phyloP scores from a whole-genome alignment of 2,888 invertebrate genomes.

The Deilephila elpenor region DNA sequence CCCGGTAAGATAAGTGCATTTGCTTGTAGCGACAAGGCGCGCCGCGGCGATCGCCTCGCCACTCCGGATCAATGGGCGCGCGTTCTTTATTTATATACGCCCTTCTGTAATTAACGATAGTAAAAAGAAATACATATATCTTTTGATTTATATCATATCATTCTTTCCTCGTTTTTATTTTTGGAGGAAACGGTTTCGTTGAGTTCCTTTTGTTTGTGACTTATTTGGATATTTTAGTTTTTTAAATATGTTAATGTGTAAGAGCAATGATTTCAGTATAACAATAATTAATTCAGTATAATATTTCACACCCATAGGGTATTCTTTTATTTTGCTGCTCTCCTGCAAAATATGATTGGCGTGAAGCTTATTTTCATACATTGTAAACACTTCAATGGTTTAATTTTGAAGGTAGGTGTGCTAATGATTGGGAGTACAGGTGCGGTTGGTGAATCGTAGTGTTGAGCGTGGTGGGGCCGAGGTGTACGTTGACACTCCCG shows the following conservation, averaged over 20 bases:
- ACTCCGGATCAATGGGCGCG: conserved; percentile 74
- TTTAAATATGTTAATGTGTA: not conserved
- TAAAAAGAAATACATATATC: conserved; percentile 75
- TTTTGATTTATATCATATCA: conserved; percentile 75
- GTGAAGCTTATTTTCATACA: not conserved
- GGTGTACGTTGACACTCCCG: not conserved
- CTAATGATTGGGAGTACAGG: not conserved
- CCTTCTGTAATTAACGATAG: conserved; percentile 81
- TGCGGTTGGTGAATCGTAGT: not conserved
- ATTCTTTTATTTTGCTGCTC: too few relatives aligned
- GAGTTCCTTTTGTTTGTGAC: conserved; percentile 36
- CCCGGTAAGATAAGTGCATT: conserved; percentile 84
- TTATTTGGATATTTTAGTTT: conserved; percentile 8
- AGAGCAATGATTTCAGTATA: not conserved
- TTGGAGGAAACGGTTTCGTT: conserved; percentile 56
- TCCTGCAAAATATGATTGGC: too few relatives aligned
- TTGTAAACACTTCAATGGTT: not conserved
- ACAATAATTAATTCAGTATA: too few relatives aligned
- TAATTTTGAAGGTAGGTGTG: not conserved
- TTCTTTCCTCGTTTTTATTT: conserved; percentile 57
- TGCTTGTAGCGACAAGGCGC: conserved; percentile 82
- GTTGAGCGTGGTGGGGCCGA: not conserved
- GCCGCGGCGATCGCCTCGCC: conserved; percentile 73
- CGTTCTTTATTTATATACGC: conserved; percentile 81
- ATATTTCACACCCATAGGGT: not conserved